These are phyloP conservation scores for Silurus asotus DNA, from an alignment of 2,113 vertebrate genomes.

Conservation along the genomic window DNA sequence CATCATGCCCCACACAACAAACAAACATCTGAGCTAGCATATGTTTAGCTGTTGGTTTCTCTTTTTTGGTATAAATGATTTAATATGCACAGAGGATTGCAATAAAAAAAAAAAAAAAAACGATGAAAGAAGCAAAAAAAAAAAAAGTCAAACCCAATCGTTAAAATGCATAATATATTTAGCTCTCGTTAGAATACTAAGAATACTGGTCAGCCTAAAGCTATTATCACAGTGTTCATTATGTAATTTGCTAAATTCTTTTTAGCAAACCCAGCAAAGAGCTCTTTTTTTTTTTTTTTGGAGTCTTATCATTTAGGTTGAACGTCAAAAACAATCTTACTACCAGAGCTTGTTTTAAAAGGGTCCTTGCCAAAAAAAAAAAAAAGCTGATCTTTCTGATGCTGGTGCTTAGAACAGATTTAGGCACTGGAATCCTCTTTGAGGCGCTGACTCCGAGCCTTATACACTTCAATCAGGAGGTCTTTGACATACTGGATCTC, in stretches of 20 bases:
- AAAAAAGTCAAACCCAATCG: conserved; percentile 32
- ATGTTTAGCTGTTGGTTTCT: conserved; percentile 26
- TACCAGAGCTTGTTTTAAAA: conserved; percentile 37
- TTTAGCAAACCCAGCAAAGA: conserved; percentile 39
- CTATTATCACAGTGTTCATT: conserved; percentile 54
- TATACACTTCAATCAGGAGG: conserved; percentile 91
- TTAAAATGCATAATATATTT: conserved; percentile 40
- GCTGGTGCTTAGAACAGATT: conserved; percentile 46
- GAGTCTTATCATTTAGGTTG: conserved; percentile 22
- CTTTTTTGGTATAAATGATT: conserved; percentile 30
- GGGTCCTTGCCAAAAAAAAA: conserved; percentile 15
- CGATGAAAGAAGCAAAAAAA: conserved; percentile 1
- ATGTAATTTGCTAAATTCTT: conserved; percentile 32
- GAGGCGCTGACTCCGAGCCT: conserved; percentile 87
- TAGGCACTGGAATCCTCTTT: conserved; percentile 79
- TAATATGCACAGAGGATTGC: conserved; percentile 20
- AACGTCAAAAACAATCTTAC: conserved; percentile 41
- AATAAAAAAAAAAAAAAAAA: conserved; percentile 23
- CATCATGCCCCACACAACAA: conserved; percentile 32
- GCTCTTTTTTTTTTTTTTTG: conserved; percentile 34
- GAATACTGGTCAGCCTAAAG: conserved; percentile 43
- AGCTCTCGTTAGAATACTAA: conserved; percentile 39
- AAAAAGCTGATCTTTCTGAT: conserved; percentile 39
- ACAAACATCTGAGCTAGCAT: conserved; percentile 37
- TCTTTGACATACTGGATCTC: conserved; percentile 94